A percentile compares a stretch with the other conserved stretches of the same genome.
Evolutionary conservation across 2,797 vertebrate genomes (phyloP).

Genomic region (Tapera naevia): DNA sequence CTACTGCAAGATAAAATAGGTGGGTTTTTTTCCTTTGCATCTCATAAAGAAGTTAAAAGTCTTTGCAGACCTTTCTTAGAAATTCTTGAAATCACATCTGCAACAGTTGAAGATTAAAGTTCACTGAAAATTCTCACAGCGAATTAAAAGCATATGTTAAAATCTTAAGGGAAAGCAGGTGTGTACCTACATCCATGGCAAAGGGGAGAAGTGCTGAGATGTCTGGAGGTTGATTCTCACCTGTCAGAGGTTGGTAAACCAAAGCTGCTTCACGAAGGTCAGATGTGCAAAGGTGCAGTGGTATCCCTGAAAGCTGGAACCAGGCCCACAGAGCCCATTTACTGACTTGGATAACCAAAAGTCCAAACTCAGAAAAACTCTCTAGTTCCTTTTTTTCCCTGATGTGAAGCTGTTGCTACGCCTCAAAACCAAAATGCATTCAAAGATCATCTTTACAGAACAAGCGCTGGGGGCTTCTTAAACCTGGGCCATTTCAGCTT

Average conservation of each 20-base stretch:
- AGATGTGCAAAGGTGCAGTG: neutral
- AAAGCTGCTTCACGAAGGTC: neutral
- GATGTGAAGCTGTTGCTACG: neutral
- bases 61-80: neutral
- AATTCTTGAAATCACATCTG: neutral
- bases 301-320: neutral
- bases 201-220: neutral
- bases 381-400: neutral
- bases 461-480: neutral
- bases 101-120: neutral
- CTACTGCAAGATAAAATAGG: neutral
- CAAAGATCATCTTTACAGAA: neutral
- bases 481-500: neutral
- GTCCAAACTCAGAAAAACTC: neutral
- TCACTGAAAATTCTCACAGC: neutral
- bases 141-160: neutral
- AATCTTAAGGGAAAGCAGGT: neutral
- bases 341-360: neutral
- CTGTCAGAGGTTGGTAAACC: neutral
- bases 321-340: neutral
- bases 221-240: neutral
- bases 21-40: neutral
- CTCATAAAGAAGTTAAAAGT: neutral
- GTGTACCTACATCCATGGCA: neutral
- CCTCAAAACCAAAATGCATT: neutral